Evolutionary conservation across 2,113 vertebrate species (phyloP).

Genomic region (Diglossa brunneiventris): DNA sequence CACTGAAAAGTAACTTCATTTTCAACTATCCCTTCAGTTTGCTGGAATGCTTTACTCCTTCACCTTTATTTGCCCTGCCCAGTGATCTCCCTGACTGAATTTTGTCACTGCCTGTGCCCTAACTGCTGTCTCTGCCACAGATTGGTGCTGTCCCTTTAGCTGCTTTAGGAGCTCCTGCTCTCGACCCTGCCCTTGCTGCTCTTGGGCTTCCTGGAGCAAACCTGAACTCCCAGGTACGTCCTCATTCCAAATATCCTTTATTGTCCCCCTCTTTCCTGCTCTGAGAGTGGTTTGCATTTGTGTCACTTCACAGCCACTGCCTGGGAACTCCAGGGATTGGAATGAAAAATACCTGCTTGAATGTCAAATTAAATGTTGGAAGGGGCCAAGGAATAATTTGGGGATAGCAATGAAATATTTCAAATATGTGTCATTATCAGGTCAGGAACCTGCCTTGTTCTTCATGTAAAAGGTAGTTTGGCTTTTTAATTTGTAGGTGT

Average conservation of each 20-base stretch:
- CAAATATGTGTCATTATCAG: background rate
- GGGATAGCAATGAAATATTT: background rate
- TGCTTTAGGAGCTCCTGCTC: slow-evolving; percentile 87
- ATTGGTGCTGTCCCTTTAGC: slow-evolving; percentile 91
- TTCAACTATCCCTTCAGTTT: background rate
- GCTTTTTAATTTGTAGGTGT: background rate
- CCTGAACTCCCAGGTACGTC: slow-evolving; percentile 90
- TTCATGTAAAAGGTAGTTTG: background rate
- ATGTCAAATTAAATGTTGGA: background rate
- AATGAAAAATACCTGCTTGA: background rate
- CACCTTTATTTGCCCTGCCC: accelerated
- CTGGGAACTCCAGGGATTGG: background rate
- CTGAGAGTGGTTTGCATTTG: background rate
- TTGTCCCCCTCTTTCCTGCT: background rate
- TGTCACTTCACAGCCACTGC: background rate
- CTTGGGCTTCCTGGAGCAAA: slow-evolving; percentile 91
- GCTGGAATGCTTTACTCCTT: background rate
- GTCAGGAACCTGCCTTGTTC: background rate
- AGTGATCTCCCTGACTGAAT: accelerated
- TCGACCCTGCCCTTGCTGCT: slow-evolving; percentile 92
- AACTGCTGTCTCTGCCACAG: slow-evolving; percentile 62
- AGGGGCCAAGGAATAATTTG: background rate
- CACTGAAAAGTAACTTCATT: background rate
- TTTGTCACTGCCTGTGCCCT: background rate
- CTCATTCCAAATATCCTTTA: background rate